phyloP scores from a whole-genome alignment of 2,888 invertebrate genomes.

The Eilema sororculum region DNA sequence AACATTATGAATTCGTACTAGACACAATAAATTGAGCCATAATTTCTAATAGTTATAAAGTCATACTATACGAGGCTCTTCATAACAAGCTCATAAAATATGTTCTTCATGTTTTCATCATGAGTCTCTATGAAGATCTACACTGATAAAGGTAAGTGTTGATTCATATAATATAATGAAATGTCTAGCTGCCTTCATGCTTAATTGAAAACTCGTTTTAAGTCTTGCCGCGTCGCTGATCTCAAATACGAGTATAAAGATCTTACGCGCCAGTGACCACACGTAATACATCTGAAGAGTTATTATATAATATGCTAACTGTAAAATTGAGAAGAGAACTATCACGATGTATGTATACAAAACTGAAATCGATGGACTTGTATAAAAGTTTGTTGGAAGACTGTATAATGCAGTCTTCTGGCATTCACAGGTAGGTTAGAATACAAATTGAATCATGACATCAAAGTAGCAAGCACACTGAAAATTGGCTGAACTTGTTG shows the following conservation, averaged over 20 bases:
- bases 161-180: not conserved
- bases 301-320: constrained; percentile 2
- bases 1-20: no score
- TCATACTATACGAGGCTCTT: no score
- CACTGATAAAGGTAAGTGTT: not conserved
- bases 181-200: not conserved
- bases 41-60: no score
- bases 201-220: constrained; percentile 2
- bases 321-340: not conserved
- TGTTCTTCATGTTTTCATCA: no score
- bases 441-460: no score
- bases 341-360: not conserved
- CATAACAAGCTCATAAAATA: no score
- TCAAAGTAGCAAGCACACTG: no score
- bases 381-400: not conserved
- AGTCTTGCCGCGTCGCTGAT: constrained; percentile 4
- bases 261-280: constrained; percentile 1
- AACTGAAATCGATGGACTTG: not conserved
- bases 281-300: constrained; percentile 1
- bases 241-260: not conserved
- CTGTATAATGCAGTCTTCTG: no score
- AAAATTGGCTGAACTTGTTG: no score
- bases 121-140: no score
- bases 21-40: no score
- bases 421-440: no score